Conservation (phyloP, 2,113 vertebrate genomes). For the Rousettus leschenaultii region DNA sequence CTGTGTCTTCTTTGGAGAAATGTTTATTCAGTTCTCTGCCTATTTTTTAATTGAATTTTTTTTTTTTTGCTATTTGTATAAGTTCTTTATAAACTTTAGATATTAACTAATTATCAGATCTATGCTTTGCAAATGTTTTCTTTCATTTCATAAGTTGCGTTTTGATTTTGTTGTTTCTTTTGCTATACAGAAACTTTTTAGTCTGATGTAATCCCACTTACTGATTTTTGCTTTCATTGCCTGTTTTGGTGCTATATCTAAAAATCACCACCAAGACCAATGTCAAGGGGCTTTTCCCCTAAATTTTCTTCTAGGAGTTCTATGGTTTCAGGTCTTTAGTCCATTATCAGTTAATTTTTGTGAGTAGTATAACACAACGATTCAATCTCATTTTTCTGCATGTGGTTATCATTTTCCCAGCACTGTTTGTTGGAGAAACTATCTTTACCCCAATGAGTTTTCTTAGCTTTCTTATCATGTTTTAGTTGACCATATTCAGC, state of each 20-base stretch:
- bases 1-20: not conserved
- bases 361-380: not conserved
- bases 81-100: not conserved
- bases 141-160: not conserved
- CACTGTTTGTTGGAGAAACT: not conserved
- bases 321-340: not conserved
- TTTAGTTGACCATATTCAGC: not conserved
- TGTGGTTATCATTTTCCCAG: not conserved
- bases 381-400: not conserved
- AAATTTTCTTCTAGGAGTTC: not conserved
- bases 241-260: not conserved
- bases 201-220: not conserved
- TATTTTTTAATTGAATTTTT: not conserved
- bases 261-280: not conserved
- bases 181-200: not conserved
- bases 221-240: not conserved
- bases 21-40: not conserved
- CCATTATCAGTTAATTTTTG: not conserved
- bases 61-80: not conserved
- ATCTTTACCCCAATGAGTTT: not conserved
- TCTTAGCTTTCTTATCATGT: not conserved
- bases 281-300: not conserved
- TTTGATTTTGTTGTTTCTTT: not conserved
- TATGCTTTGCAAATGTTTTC: not conserved
- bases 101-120: not conserved